Conservation (phyloP, 2,797 vertebrate genomes). For the Onychomys arenicola region DNA sequence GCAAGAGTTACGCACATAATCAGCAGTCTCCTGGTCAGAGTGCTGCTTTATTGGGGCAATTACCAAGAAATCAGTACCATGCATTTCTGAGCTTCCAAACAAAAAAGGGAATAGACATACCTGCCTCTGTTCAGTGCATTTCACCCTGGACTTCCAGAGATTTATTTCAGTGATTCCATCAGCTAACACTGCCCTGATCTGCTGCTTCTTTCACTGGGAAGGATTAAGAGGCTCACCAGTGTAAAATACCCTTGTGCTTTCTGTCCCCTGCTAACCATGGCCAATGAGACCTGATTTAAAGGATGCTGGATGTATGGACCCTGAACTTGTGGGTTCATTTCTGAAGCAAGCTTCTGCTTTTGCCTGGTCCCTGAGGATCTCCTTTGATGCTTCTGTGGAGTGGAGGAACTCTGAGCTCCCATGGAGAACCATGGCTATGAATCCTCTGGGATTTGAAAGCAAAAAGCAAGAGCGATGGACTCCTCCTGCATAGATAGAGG, state of each 20-base stretch:
- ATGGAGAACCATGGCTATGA: not conserved
- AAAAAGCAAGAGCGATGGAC: not conserved
- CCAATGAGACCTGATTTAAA: not conserved
- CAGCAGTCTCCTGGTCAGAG: constrained; percentile 50
- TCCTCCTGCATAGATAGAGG: fast-evolving
- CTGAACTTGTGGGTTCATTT: fast-evolving
- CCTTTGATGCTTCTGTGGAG: not conserved
- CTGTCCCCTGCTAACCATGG: not conserved
- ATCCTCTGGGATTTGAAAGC: not conserved
- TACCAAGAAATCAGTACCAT: constrained; percentile 65
- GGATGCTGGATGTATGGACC: not conserved
- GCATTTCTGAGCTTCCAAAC: constrained; percentile 69
- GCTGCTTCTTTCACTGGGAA: not conserved
- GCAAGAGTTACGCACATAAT: constrained; percentile 62
- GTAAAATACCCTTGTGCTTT: not conserved
- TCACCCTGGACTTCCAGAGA: constrained; percentile 55
- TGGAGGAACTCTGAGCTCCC: not conserved
- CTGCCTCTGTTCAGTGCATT: constrained; percentile 65
- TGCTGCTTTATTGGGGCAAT: constrained; percentile 69
- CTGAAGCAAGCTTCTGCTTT: not conserved
- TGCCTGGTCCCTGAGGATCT: not conserved
- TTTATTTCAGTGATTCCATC: constrained; percentile 30
- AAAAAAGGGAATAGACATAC: constrained; percentile 39
- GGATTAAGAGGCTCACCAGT: not conserved
- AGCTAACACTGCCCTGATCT: constrained; percentile 32